Evolutionary conservation across 1,140 invertebrate genomes (phyloP).

Genomic region (Phymastichus coffea): DNA sequence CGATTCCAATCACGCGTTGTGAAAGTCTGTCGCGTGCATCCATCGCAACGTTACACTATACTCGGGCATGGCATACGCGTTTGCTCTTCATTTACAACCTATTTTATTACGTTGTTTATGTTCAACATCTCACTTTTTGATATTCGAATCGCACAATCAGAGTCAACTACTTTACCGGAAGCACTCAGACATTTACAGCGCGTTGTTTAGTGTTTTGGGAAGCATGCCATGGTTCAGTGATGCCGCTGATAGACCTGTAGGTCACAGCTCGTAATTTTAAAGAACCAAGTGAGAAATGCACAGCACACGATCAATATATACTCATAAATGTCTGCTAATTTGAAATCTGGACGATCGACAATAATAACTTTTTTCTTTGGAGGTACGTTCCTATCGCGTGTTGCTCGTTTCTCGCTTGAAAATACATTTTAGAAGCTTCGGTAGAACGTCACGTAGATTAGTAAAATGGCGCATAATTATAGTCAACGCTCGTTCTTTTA

Average conservation of each 20-base stretch:
- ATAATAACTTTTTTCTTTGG: no score
- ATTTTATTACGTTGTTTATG: conserved; percentile 5
- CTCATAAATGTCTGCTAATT: neutral
- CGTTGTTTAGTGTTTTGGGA: conserved; percentile 13
- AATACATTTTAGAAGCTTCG: conserved; percentile 6
- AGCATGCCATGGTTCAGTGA: conserved; percentile 6
- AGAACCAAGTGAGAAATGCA: conserved; percentile 1
- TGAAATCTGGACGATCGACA: no score
- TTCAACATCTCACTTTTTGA: neutral
- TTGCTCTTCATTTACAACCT: neutral
- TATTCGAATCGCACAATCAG: no score
- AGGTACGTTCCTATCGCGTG: conserved; percentile 9
- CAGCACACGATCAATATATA: conserved; percentile 3
- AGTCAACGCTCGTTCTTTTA: no score
- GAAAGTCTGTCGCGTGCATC: conserved; percentile 23
- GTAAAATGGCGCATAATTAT: conserved; percentile 6
- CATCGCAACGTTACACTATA: conserved; percentile 8
- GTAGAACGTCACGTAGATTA: conserved; percentile 3
- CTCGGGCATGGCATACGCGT: neutral
- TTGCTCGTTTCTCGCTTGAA: neutral
- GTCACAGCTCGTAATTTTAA: conserved; percentile 3
- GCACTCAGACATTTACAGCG: conserved; percentile 1
- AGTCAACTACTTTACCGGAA: neutral
- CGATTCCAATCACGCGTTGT: conserved; percentile 19
- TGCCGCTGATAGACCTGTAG: no score